Base-by-base conservation (phyloP, 35 echinoderm and acorn worm species). In the Lytechinus pictus region DNA sequence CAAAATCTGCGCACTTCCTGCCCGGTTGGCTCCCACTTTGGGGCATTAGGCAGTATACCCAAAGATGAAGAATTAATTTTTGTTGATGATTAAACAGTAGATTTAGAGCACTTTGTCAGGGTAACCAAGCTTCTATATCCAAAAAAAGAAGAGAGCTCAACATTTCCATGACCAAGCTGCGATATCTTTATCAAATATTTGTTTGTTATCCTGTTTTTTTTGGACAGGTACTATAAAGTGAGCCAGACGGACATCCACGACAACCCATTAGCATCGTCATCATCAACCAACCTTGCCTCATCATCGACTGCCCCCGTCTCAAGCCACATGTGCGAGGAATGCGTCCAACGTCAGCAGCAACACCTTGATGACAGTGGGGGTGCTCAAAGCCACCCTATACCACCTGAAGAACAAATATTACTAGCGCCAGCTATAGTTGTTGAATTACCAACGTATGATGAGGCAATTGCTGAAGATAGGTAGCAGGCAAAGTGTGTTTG, bases 391-490 rank as follows among this genome's bases (percentile, higher is more conserved):
- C 66, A n/a, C n/a, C 12, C 88, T 44, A 3, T 21, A 3, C 21
- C 29, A 9, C 92, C 29, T 44, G 92, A 93, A 54, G 92, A 57
- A 57, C 92, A 93, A 28, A 16, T 93, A 27, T 57, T 93, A 57
- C 27, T 93, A 57, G 92, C 92, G 92, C 92, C 92, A 54, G 52
- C 92, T 57, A 93, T 93, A 57, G 92, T 93, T 27, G 92, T 93
- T 27, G 53, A 93, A 57, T 19, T 93, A 28, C 92, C 92, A 93
- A 55, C 92, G 55, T 93, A 93, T 57, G 92, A 93, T 54, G 92
- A 93, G 24, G 92, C 92, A 4, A 93, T 93, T 13, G 92, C 92
- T 28, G 92, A 93, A 54, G 66, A 79, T 79, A 79, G 66, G n/a
- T 79, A 79, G 14, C 66, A 79, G 5, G n/a, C 66, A 4, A 79